Percentiles rank a stretch among this genome's conserved stretches.
Conservation (phyloP, 1,140 invertebrate species). For the Macrotrachela quadricornifera region DNA sequence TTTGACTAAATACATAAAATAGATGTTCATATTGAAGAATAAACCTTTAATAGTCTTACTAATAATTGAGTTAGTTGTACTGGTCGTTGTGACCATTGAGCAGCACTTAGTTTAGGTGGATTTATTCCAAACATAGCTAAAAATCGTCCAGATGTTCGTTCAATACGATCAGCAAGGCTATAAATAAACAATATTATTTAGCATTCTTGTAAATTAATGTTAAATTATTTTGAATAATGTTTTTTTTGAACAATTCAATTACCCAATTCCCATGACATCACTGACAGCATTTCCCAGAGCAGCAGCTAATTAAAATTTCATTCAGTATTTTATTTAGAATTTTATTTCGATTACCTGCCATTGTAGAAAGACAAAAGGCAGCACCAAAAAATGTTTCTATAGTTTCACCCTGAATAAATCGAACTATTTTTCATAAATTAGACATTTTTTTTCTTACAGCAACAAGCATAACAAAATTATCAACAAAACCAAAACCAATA, state of each 20-base stretch:
- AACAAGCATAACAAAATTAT: constrained; percentile 9
- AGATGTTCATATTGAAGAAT: too few species aligned
- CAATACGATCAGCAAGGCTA: too few species aligned
- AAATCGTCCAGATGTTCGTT: too few species aligned
- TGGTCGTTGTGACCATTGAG: background rate
- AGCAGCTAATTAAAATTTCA: background rate
- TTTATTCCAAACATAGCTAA: background rate
- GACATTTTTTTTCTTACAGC: background rate
- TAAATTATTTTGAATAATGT: too few species aligned
- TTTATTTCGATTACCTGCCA: background rate
- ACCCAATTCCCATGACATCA: constrained; percentile 6
- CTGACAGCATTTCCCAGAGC: constrained; percentile 7
- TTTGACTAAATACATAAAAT: too few species aligned
- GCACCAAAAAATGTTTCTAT: constrained; percentile 2
- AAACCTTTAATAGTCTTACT: too few species aligned
- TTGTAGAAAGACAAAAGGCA: background rate
- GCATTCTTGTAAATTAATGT: too few species aligned
- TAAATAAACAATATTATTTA: too few species aligned
- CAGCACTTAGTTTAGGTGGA: background rate
- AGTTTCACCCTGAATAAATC: background rate
- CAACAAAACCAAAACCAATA: constrained; percentile 9
- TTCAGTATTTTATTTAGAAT: background rate
- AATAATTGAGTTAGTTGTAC: too few species aligned
- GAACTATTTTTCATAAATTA: too few species aligned
- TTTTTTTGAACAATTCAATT: background rate